Evolutionary conservation across 2,888 invertebrate genomes (phyloP).

Genomic region (Crossocerus cetratus): DNA sequence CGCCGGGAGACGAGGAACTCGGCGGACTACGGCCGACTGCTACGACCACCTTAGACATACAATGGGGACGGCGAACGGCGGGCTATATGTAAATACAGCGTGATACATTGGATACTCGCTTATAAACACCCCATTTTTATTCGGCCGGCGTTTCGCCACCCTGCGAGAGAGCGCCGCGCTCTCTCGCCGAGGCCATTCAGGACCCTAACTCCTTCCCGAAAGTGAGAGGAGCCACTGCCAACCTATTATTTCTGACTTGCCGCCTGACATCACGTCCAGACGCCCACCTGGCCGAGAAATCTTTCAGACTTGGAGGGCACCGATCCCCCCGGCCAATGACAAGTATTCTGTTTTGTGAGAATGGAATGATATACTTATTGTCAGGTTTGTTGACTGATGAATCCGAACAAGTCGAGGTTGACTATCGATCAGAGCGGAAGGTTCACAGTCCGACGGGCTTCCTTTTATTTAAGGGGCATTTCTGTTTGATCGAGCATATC

Average conservation of each 20-base stretch:
- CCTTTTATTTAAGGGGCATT: constrained; percentile 59
- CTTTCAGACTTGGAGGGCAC: too few relatives aligned
- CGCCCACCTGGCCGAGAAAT: constrained; percentile 21
- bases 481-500: constrained; percentile 64
- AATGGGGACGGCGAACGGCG: constrained; percentile 64
- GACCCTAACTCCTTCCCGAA: constrained; percentile 3
- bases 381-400: too few relatives aligned
- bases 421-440: constrained; percentile 46
- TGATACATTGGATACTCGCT: constrained; percentile 77
- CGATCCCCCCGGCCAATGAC: background rate
- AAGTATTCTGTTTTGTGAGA: background rate
- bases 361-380: background rate
- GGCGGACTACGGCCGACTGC: constrained; percentile 25
- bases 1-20: constrained; percentile 17
- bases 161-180: constrained; percentile 57
- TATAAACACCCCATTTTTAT: constrained; percentile 78
- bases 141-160: constrained; percentile 72
- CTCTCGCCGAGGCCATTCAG: constrained; percentile 22
- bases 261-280: constrained; percentile 59
- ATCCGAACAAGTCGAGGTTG: constrained; percentile 6
- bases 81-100: constrained; percentile 76
- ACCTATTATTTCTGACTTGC: constrained; percentile 68
- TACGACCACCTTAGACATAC: constrained; percentile 57
- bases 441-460: constrained; percentile 58
- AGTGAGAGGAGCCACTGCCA: constrained; percentile 35